Base-by-base conservation (phyloP, 2,797 vertebrate genomes). In the Adrianichthys oophorus region DNA sequence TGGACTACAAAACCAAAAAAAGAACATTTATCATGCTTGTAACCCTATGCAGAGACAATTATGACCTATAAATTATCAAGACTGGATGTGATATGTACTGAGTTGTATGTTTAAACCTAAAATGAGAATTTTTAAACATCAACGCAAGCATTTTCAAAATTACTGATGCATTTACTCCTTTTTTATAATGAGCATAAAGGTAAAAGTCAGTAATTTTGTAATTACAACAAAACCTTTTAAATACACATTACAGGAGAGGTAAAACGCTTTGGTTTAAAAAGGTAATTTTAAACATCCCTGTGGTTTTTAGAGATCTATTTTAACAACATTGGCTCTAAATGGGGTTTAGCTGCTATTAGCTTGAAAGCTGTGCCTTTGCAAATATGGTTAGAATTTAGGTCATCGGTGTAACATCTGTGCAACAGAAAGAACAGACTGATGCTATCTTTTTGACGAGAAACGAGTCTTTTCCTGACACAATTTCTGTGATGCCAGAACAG, bases 381-480 rank as follows among this genome's bases (percentile, higher is more conserved):
- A 57, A 71, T 68, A 29, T 74, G 62, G 49, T 29, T 41, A 23
- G 63, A 65, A 63, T 21, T 52, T 26, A 60, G 17, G 19, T 15
- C 50, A 56, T 15, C 2, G 48, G 8, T 8, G 29, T 12, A 66
- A 57, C 68, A 75, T 68, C 60, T 67, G 56, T 21, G 43, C 40
- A 52, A 62, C 21, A 52, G 23, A 37, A n/a, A 16, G 1, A 18
- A 47, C 26, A 32, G 32, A 37, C 32, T 37, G 0, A 76, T 68
- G 24, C 44, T 43, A 75, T 79, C 58, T 41, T 16, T 21, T 15
- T 37, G 32, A 13, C 12, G 75, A 65, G 1, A 15, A 10, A 68
- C 7, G 14, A 4, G 41, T 52, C 37, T 7, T 32, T 41, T 41
- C 14, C 17, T 13, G 41, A 48, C 17, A 47, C 1, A 52, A n/a